These are phyloP conservation scores for Phylloscopus collybita DNA, from an alignment of 2,797 vertebrate genomes.

Conservation along the genomic window DNA sequence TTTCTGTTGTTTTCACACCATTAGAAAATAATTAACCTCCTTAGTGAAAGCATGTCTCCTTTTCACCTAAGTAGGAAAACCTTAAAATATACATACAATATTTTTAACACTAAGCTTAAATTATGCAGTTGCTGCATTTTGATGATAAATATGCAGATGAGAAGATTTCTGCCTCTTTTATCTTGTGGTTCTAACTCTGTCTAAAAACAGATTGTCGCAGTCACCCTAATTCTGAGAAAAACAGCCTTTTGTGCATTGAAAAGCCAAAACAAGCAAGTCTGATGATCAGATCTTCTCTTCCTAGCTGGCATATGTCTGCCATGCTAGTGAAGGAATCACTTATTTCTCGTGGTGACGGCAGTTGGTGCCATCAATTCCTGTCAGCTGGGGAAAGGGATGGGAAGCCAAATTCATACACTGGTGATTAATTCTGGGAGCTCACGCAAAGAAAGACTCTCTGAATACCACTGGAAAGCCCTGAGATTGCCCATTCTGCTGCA, in stretches of 20 bases:
- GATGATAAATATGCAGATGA: conserved; percentile 75
- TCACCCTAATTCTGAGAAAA: conserved; percentile 71
- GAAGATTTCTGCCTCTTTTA: conserved; percentile 60
- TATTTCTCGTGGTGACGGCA: conserved; percentile 39
- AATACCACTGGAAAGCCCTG: conserved; percentile 19
- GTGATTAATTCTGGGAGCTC: conserved; percentile 50
- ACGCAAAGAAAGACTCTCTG: not conserved
- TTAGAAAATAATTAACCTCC: conserved; percentile 81
- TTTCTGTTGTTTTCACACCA: conserved; percentile 69
- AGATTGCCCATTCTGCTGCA: not conserved
- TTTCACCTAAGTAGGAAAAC: conserved; percentile 68
- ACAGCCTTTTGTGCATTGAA: conserved; percentile 67
- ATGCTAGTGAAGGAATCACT: conserved; percentile 60
- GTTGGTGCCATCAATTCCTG: conserved; percentile 62
- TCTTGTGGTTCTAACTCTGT: conserved; percentile 63
- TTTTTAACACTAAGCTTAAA: conserved; percentile 77
- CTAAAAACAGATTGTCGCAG: conserved; percentile 74
- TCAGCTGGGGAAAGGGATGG: conserved; percentile 44
- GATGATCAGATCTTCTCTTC: conserved; percentile 56
- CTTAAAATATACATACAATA: conserved; percentile 75
- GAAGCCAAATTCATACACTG: conserved; percentile 31
- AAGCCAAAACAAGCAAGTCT: conserved; percentile 63
- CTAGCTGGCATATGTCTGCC: conserved; percentile 59
- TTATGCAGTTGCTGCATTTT: conserved; percentile 77
- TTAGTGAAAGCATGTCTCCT: conserved; percentile 72